A percentile compares a stretch with the other conserved stretches of the same genome.
These are phyloP conservation scores for Tetheella fluctuosa DNA, from an alignment of 2,888 invertebrate species.

Conservation along the genomic window DNA sequence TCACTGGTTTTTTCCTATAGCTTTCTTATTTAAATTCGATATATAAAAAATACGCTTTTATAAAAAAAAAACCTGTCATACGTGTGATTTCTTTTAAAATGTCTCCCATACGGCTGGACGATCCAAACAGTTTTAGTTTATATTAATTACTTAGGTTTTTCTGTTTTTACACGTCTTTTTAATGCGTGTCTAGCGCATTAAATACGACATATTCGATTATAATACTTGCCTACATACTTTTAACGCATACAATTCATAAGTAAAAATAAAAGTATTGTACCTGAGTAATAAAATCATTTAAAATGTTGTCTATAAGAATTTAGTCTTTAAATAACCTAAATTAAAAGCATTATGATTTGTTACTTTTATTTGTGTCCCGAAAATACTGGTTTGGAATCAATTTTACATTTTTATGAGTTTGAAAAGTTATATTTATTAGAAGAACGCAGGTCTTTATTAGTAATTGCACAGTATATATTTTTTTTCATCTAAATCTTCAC, in stretches of 20 bases:
- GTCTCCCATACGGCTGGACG: too few relatives aligned
- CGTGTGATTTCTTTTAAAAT: too few relatives aligned
- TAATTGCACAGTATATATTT: conserved; percentile 35
- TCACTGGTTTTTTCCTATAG: too few relatives aligned
- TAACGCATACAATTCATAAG: too few relatives aligned
- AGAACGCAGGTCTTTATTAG: not conserved
- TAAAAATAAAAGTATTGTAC: too few relatives aligned
- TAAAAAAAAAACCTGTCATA: not conserved
- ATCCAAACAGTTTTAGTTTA: not conserved
- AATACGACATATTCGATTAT: not conserved
- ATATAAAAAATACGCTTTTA: too few relatives aligned
- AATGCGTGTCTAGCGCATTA: not conserved
- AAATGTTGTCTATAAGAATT: not conserved
- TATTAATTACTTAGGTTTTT: not conserved
- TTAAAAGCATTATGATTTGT: not conserved
- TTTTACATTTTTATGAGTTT: not conserved
- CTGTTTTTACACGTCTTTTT: not conserved
- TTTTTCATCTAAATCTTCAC: conserved; percentile 36
- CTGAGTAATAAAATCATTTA: too few relatives aligned
- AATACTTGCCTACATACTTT: not conserved
- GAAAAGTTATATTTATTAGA: not conserved
- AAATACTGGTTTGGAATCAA: not conserved
- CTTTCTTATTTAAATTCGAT: not conserved
- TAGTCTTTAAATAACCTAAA: not conserved
- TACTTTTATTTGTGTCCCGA: too few relatives aligned